Evolutionary conservation across 1,140 invertebrate genomes (phyloP), one percentile per base, ranked within the genome.

Genomic region (Aradophagus sp.): DNA sequence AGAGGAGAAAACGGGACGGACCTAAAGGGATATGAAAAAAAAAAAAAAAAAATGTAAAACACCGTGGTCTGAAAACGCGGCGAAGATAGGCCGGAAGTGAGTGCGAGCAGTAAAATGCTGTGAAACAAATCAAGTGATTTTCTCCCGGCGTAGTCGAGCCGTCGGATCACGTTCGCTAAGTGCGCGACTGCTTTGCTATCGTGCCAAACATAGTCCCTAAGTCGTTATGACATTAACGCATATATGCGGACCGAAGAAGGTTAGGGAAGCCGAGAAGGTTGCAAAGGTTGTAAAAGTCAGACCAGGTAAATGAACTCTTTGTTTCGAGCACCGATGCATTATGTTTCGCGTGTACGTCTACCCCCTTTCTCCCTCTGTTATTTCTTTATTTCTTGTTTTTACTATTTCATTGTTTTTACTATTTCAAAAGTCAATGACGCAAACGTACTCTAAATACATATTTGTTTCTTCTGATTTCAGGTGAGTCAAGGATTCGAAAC

Each of bases 211-310:
- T 69, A 62, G 63, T 42, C 47, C 29, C 42, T 38, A 53, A 48
- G 62, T 73, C 65, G 67, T 74, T 72, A 70, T 69, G 59, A 68
- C 68, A 76, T 76, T 71, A 76, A 74, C 67, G 67, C 71, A 61
- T 76, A 72, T 75, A 74, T 62, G 75, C 74, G 74, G 69, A 59
- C 73, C 44, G 58, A 47, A 63, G 67, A 63, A 70, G 59, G 42
- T 59, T 70, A n/a, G n/a, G 53, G 62, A 52, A 48, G 50, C 48
- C 44, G 52, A 68, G 68, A 73, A 73, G 66, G 70, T 74, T 59
- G 52, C 53, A 19, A 39, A 66, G 56, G 35, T 53, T 62, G 52
- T 76, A 74, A 62, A 71, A 58, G 35, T 31, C 38, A 42, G 26
- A 31, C 39, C 44, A 38, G 72, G 74, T 78, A 48, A 80, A 80